Evolutionary conservation across 2,113 vertebrate species (phyloP).

Genomic region (Donacobius atricapilla): DNA sequence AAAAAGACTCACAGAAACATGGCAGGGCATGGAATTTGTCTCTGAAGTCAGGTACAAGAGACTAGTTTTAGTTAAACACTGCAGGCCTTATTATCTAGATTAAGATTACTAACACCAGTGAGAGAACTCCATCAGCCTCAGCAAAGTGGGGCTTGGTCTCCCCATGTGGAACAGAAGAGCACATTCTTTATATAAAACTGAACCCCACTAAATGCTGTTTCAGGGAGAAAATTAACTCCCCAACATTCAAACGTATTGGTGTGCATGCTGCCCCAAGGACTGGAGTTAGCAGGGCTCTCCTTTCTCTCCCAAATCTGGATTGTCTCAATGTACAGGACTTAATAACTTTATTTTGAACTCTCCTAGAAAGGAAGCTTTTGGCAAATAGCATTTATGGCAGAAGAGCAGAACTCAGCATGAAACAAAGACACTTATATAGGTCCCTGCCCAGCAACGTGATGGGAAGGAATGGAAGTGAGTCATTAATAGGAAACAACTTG

Average conservation of each 20-base stretch:
- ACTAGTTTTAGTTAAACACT: neutral
- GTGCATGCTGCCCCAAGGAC: neutral
- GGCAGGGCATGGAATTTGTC: neutral
- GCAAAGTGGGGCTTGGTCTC: neutral
- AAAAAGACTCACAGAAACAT: neutral
- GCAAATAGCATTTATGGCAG: neutral
- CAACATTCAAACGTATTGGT: fast-evolving
- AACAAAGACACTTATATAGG: conserved; percentile 5
- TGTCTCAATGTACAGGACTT: neutral
- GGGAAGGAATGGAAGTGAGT: neutral
- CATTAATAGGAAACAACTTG: neutral
- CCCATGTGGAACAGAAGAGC: neutral
- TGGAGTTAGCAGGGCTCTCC: neutral
- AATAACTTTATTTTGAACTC: conserved; percentile 27
- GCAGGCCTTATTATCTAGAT: neutral
- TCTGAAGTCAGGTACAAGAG: neutral
- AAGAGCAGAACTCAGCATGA: conserved; percentile 25
- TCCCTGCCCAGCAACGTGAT: neutral
- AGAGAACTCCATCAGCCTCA: neutral
- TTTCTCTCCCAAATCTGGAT: neutral
- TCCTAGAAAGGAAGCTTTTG: neutral
- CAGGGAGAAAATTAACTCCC: neutral
- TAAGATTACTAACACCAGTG: neutral
- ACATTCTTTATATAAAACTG: neutral
- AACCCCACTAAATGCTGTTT: neutral